Base-by-base conservation (phyloP, 2,888 invertebrate genomes). In the Cryptus armator region DNA sequence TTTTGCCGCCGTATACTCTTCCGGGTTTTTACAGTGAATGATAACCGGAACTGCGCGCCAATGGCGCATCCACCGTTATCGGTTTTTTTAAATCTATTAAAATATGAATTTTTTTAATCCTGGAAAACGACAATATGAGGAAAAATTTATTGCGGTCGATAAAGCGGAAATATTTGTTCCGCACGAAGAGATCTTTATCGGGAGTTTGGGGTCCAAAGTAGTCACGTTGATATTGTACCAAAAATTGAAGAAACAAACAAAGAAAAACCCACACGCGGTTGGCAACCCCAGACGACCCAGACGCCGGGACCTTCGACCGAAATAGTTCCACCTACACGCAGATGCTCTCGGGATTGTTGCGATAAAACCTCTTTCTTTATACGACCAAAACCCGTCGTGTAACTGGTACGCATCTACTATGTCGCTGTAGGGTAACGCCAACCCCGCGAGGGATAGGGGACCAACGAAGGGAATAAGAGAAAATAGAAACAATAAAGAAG, bases 341-440 rank as follows among this genome's bases (percentile, higher is more conserved):
- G 62, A 71, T 67, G 53, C 79, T 79, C 46, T n/a, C 66, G 59
- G 80, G 51, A 83, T 83, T 72, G 76, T 76, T 83, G 72, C 76
- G 80, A 80, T 85, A 85, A 83, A 83, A 72, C 79, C 72, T 68
- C 9, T 80, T 83, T 43, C 51, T 80, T 83, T 80, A 84, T 84
- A 77, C 62, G 70, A 32, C 51, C 68, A 16, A 56, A 77, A 68
- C 32, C 51, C 51, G 48, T 37, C 37, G 37, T 37, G 72, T 67
- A 51, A 51, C 56, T 48, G 43, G 59, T 51, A 66, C 43, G 75
- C 16, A 44, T 74, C 53, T 48, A 62, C 79, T 66, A 59, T 53
- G 19, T 48, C 53, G 37, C 37, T 9, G 19, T 3, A 37, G 48
- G 48, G 46, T 53, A 71, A 79, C 48, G 43, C 53, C 37, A 51